A percentile compares a stretch with the other conserved stretches of the same genome.
Evolutionary conservation across 2,113 vertebrate species (phyloP).

Genomic region (Cyanistes caeruleus): DNA sequence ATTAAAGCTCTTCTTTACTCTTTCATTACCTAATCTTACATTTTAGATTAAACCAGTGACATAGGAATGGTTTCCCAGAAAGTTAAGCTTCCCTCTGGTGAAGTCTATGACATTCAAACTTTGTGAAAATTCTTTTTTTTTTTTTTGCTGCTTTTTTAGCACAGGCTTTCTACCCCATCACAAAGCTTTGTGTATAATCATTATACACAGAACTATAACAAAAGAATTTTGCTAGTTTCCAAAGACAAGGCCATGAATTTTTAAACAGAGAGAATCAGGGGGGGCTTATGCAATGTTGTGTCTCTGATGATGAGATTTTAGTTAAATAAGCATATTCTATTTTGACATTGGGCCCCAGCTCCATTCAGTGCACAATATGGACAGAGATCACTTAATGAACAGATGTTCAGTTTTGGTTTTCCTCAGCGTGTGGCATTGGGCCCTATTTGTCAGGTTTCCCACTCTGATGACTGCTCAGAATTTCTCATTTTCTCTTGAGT

Average conservation of each 20-base stretch:
- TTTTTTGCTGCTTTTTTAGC: neutral
- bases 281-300: neutral
- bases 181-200: neutral
- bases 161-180: neutral
- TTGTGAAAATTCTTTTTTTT: neutral
- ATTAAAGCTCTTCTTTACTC: slow-evolving; percentile 20
- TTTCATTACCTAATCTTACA: slow-evolving; percentile 2
- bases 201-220: neutral
- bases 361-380: neutral
- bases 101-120: neutral
- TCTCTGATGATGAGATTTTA: neutral
- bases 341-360: neutral
- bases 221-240: neutral
- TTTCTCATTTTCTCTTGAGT: slow-evolving; percentile 4
- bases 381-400: slow-evolving; percentile 26
- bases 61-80: neutral
- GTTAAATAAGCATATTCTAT: slow-evolving; percentile 11
- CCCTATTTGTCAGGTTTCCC: neutral
- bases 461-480: neutral
- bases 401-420: slow-evolving; percentile 31
- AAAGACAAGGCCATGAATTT: neutral
- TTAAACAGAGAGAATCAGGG: neutral
- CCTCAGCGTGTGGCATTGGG: neutral
- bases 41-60: neutral
- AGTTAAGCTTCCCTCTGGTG: neutral